Conservation (phyloP, 2,888 invertebrate species). For the Bellardia bayeri region DNA sequence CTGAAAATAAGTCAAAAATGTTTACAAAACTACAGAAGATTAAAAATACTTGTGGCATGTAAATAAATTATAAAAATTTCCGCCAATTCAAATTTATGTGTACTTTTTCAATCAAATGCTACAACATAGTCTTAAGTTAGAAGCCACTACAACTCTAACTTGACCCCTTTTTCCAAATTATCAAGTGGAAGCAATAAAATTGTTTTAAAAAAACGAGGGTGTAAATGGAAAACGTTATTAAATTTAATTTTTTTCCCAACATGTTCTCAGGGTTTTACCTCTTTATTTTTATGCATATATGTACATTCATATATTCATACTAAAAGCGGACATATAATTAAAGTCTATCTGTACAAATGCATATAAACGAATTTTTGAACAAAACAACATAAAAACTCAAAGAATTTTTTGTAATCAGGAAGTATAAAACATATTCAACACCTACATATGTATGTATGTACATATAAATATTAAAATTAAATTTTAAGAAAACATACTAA, state of each 20-base stretch:
- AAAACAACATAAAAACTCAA: too few relatives aligned
- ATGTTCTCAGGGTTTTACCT: neutral
- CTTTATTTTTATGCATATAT: neutral
- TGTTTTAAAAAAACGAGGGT: neutral
- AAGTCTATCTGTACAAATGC: neutral
- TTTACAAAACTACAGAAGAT: neutral
- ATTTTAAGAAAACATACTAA: too few relatives aligned
- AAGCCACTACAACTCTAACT: neutral
- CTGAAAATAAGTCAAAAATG: neutral
- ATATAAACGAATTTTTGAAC: neutral
- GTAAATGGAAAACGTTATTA: slow-evolving; percentile 1
- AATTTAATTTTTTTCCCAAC: neutral
- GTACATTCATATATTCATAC: neutral
- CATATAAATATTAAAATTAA: too few relatives aligned
- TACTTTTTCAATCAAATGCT: too few relatives aligned
- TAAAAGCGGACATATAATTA: neutral
- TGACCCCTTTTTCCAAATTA: neutral
- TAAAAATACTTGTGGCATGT: neutral
- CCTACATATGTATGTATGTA: too few relatives aligned
- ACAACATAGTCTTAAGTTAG: neutral
- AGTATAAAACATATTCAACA: too few relatives aligned
- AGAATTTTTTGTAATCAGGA: too few relatives aligned
- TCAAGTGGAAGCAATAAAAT: neutral
- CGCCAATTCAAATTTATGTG: neutral
- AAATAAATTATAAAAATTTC: neutral